Conservation (phyloP, 2,113 vertebrate species). For the Maccullochella peelii region DNA sequence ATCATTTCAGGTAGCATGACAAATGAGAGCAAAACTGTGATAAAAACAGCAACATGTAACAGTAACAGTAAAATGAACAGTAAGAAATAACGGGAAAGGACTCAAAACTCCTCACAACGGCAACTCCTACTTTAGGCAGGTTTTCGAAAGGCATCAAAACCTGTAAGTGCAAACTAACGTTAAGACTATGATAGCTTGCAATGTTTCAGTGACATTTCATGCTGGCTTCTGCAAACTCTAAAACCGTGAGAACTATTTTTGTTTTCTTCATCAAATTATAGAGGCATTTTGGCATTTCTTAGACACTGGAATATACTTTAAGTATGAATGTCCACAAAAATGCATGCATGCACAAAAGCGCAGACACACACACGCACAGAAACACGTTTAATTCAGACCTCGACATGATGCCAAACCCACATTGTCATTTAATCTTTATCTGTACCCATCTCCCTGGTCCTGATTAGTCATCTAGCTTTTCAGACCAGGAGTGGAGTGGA, state of each 20-base stretch:
- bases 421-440: conserved; percentile 81
- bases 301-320: conserved; percentile 20
- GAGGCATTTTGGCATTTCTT: conserved; percentile 14
- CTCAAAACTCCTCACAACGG: background rate
- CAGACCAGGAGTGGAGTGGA: conserved; percentile 57
- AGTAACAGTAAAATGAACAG: background rate
- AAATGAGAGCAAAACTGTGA: background rate
- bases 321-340: conserved; percentile 16
- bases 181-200: background rate
- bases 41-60: background rate
- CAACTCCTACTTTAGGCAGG: background rate
- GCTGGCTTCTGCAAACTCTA: background rate
- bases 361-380: conserved; percentile 38
- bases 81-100: background rate
- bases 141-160: background rate
- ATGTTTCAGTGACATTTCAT: background rate
- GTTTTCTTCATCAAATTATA: background rate
- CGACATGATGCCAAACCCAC: conserved; percentile 72
- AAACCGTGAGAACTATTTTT: background rate
- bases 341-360: background rate
- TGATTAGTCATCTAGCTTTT: conserved; percentile 79
- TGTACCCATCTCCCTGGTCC: conserved; percentile 76
- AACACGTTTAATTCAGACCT: conserved; percentile 50
- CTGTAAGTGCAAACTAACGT: background rate
- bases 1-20: background rate